Conservation (phyloP, 2,888 invertebrate genomes). For the Monoplex corrugatus region DNA sequence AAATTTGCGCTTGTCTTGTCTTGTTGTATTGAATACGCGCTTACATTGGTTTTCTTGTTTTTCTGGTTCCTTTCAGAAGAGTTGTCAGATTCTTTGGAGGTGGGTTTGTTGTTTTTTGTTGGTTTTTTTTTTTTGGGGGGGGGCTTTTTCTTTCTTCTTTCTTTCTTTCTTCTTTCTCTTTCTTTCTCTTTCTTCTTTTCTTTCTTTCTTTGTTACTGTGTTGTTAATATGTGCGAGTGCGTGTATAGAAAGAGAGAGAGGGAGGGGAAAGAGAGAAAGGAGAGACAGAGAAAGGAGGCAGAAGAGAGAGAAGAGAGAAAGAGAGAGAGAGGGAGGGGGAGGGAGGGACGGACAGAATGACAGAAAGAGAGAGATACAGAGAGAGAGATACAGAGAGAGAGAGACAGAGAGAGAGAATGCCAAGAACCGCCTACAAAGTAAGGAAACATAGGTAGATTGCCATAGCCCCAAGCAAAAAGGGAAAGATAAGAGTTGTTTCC, state of each 20-base stretch:
- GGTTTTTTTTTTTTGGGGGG: neutral
- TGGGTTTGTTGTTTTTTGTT: no score
- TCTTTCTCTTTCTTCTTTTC: no score
- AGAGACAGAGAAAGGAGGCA: constrained; percentile 3
- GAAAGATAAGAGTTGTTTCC: neutral
- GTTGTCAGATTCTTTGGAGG: no score
- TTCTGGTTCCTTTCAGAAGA: neutral
- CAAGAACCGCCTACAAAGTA: neutral
- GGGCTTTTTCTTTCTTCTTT: neutral
- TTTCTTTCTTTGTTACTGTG: no score
- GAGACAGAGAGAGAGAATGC: no score
- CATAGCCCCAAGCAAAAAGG: neutral
- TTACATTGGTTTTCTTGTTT: no score
- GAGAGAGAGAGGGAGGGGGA: constrained; percentile 17
- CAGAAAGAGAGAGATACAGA: constrained; percentile 18
- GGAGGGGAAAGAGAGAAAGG: constrained; percentile 21
- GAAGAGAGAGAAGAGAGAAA: constrained; percentile 40
- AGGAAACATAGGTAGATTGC: neutral
- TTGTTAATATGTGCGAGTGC: no score
- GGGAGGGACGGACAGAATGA: constrained; percentile 1
- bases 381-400: constrained; percentile 17
- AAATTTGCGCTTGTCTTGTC: neutral
- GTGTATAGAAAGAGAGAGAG: constrained; percentile 37
- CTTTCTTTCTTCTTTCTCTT: neutral
- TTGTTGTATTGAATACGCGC: neutral